Conservation (phyloP, 1,140 invertebrate species). For the Acyrthosiphon pisum region DNA sequence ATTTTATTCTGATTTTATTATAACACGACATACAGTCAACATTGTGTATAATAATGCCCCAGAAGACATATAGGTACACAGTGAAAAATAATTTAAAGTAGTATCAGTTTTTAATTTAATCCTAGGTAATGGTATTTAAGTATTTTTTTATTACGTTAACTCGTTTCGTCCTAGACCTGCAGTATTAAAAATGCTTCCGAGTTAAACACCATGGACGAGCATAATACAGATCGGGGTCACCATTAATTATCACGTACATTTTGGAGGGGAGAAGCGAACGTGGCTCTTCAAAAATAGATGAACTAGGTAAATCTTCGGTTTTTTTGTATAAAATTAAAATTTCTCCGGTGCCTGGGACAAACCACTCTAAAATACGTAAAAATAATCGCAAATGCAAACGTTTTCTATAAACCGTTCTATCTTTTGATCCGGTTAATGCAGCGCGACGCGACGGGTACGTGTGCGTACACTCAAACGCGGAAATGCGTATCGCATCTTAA, state of each 20-base stretch:
- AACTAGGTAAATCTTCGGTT: neutral
- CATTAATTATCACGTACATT: neutral
- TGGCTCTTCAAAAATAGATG: neutral
- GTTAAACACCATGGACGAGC: neutral
- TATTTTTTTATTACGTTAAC: neutral
- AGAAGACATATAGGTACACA: no score
- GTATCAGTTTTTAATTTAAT: neutral
- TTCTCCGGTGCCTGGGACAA: neutral
- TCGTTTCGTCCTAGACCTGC: neutral
- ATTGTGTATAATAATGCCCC: neutral
- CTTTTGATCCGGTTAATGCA: neutral
- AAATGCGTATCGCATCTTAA: neutral
- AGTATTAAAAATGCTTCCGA: neutral
- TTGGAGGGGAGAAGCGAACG: neutral
- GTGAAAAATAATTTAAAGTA: neutral
- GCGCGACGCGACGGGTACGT: neutral
- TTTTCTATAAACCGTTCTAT: neutral
- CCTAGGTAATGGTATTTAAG: neutral
- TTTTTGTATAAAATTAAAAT: neutral
- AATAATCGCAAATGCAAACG: neutral
- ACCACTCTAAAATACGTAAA: neutral
- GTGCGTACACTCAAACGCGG: neutral
- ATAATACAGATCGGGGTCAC: no score
- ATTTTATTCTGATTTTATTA: neutral
- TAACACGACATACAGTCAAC: neutral